These are phyloP conservation scores for Drosophila macrothrix DNA, from an alignment of 2,888 invertebrate genomes.

Conservation along the genomic window DNA sequence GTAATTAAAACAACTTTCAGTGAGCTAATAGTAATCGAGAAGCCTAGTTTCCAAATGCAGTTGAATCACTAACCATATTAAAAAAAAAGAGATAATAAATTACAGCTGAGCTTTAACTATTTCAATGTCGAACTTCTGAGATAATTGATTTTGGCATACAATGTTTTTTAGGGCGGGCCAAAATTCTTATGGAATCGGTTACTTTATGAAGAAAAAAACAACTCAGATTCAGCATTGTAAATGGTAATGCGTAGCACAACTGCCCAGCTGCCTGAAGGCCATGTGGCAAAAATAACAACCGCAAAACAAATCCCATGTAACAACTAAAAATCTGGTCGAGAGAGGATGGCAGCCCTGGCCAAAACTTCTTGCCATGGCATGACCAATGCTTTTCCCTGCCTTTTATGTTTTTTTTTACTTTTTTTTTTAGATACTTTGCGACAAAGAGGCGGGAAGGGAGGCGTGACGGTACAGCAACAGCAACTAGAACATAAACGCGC, in stretches of 20 bases:
- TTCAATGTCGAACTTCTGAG: neutral
- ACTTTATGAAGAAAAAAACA: neutral
- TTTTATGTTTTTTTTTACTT: neutral
- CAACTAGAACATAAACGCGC: neutral
- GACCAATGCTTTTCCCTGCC: constrained; percentile 31
- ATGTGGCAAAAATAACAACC: constrained; percentile 25
- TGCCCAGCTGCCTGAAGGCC: constrained; percentile 7
- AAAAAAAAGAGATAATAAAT: neutral
- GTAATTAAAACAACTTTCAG: neutral
- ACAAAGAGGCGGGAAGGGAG: neutral
- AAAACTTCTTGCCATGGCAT: constrained; percentile 24
- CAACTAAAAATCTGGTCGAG: constrained; percentile 30
- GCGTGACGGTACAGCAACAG: constrained; percentile 8
- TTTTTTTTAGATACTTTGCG: constrained; percentile 14
- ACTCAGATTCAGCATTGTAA: constrained; percentile 27
- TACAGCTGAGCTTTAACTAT: neutral
- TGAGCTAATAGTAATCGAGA: neutral
- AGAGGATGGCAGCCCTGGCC: constrained; percentile 10
- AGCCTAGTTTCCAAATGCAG: neutral
- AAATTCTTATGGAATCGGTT: neutral
- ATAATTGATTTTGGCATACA: neutral
- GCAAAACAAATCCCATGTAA: constrained; percentile 32
- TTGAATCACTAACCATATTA: neutral
- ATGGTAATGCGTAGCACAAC: constrained; percentile 21
- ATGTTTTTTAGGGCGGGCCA: neutral